These are phyloP conservation scores for Hippocampus zosterae DNA, from an alignment of 2,113 vertebrate genomes.

Conservation along the genomic window DNA sequence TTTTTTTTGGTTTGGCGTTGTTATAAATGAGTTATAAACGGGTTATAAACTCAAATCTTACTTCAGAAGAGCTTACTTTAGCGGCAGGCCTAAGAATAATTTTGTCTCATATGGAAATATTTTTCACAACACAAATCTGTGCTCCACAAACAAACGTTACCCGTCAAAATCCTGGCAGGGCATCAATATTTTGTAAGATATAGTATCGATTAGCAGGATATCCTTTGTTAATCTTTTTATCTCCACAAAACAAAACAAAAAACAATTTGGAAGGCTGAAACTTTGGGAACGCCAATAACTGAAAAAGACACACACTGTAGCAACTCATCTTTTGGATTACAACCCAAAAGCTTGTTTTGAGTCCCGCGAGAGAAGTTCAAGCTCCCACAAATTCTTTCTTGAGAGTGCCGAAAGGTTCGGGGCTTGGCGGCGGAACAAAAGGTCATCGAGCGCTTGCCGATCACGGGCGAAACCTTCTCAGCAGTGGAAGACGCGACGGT, in stretches of 20 bases:
- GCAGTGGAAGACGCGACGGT: not conserved
- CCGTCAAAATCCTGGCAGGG: conserved; percentile 10
- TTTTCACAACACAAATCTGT: not conserved
- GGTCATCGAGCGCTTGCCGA: not conserved
- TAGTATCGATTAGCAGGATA: conserved; percentile 39
- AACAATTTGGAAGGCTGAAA: conserved; percentile 35
- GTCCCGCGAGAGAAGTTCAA: not conserved
- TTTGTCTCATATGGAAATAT: not conserved
- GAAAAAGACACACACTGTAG: conserved; percentile 28
- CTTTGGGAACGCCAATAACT: conserved; percentile 57
- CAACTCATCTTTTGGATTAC: conserved; percentile 17
- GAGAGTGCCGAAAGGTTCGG: not conserved
- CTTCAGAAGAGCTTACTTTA: not conserved
- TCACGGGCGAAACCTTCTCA: not conserved
- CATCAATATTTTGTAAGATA: conserved; percentile 45
- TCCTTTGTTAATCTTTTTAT: conserved; percentile 61
- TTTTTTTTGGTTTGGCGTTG: not conserved
- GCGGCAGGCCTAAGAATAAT: not conserved
- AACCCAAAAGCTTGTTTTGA: conserved; percentile 16
- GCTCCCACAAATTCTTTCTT: not conserved
- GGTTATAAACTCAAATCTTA: not conserved
- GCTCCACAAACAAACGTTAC: not conserved
- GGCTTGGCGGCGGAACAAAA: not conserved
- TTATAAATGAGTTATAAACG: not conserved
- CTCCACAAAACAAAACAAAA: conserved; percentile 23